Percentiles rank a stretch among this genome's conserved stretches.
Evolutionary conservation across 1,140 invertebrate species (phyloP).

Genomic region (Meloidogyne hapla): DNA sequence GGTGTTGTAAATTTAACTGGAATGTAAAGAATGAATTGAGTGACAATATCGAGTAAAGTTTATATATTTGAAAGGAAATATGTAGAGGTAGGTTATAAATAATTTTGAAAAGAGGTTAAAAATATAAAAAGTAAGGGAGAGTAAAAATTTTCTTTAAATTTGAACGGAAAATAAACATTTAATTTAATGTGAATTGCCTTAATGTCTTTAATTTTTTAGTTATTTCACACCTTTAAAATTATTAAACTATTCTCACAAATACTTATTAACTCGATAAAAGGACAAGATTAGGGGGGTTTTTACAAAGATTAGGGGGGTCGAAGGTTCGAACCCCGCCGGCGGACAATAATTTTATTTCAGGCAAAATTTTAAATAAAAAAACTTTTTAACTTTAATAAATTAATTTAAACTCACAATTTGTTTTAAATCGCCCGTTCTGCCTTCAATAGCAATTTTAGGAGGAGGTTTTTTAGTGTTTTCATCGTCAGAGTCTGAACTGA

Average conservation of each 20-base stretch:
- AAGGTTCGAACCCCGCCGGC: background rate
- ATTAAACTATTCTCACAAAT: no score
- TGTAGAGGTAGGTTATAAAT: background rate
- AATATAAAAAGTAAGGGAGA: no score
- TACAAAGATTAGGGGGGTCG: no score
- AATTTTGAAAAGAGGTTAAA: no score
- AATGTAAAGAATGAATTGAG: background rate
- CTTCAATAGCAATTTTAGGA: constrained; percentile 61
- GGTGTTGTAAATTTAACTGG: background rate
- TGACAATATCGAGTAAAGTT: background rate
- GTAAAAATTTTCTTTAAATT: no score
- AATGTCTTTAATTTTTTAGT: no score
- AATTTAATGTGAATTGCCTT: no score
- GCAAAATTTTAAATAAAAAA: background rate
- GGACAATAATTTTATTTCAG: background rate
- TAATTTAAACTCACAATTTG: constrained; percentile 50
- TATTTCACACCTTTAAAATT: no score
- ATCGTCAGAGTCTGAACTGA: constrained; percentile 62
- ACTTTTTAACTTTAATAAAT: background rate
- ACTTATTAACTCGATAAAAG: no score
- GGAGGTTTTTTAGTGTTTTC: constrained; percentile 57
- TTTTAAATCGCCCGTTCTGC: constrained; percentile 53
- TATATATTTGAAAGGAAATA: background rate
- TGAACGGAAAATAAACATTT: no score
- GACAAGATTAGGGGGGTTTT: no score